Base-by-base conservation (phyloP, 2,888 invertebrate genomes). In the Ctena decussata region DNA sequence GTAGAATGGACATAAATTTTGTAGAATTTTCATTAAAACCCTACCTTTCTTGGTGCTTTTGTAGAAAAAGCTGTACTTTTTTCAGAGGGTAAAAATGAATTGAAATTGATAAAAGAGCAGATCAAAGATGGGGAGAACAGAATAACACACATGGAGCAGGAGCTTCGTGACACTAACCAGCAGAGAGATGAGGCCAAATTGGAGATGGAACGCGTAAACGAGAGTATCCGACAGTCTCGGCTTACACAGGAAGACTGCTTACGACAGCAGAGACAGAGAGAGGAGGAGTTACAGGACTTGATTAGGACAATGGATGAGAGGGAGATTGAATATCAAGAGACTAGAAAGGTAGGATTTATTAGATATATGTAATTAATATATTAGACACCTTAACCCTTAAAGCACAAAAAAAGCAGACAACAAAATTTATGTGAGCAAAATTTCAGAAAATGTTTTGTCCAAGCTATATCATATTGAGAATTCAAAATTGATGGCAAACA, bases 301-400 rank as follows among this genome's bases (percentile, higher is more conserved):
- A 77, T 91, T 32, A 84, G 90, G n/a, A 85, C 89, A 12, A 87
- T 94, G 76, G 91, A 92, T n/a, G 91, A 93, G 65, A 90, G 92
- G 27, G 92, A 93, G n/a, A 78, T 88, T 12, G 93, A 93, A 73
- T 93, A 93, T 77, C 90, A 93, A 71, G 92, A 93, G 37, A 91
- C 93, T 6, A 85, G 89, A 71, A 92, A 90, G 91, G 94, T 94
- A n/a, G n/a, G n/a, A n/a, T n/a, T n/a, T n/a, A n/a, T n/a, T n/a
- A n/a, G n/a, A n/a, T n/a, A n/a, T n/a, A n/a, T n/a, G n/a, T n/a
- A n/a, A n/a, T n/a, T n/a, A n/a, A n/a, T n/a, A n/a, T n/a, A n/a
- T n/a, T n/a, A n/a, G n/a, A n/a, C n/a, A n/a, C n/a, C n/a, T n/a
- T n/a, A n/a, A n/a, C n/a, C n/a, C n/a, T n/a, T n/a, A n/a, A n/a